Evolutionary conservation across 2,797 vertebrate genomes (phyloP).

Genomic region (Erithacus rubecula): DNA sequence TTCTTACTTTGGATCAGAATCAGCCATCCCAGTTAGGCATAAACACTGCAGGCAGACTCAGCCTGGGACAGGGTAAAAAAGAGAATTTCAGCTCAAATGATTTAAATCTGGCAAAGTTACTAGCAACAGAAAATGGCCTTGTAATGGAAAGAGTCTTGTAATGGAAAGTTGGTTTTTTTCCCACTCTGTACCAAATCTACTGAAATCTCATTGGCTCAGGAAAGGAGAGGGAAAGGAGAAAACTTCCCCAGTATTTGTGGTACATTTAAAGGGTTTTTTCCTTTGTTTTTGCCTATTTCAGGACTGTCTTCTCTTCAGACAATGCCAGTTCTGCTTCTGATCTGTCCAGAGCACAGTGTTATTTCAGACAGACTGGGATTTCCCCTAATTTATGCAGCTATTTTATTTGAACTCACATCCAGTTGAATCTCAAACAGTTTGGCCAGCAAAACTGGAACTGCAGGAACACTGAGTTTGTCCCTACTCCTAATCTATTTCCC

Average conservation of each 20-base stretch:
- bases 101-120: not conserved
- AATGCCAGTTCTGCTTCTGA: not conserved
- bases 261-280: not conserved
- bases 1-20: not conserved
- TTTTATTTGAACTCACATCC: not conserved
- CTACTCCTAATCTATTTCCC: not conserved
- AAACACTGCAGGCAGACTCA: not conserved
- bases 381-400: slow-evolving; percentile 13
- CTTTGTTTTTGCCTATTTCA: not conserved
- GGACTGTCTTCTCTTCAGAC: not conserved
- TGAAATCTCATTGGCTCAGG: not conserved
- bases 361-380: not conserved
- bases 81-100: not conserved
- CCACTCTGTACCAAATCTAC: not conserved
- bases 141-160: not conserved
- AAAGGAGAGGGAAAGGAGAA: not conserved
- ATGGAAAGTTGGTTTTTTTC: not conserved
- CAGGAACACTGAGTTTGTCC: not conserved
- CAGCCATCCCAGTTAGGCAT: not conserved
- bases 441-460: not conserved
- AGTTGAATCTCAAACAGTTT: not conserved
- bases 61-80: not conserved
- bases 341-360: not conserved
- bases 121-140: not conserved
- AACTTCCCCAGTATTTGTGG: not conserved